Base-by-base conservation (phyloP, 2,797 vertebrate genomes). In the Pseudomugil tenellus region DNA sequence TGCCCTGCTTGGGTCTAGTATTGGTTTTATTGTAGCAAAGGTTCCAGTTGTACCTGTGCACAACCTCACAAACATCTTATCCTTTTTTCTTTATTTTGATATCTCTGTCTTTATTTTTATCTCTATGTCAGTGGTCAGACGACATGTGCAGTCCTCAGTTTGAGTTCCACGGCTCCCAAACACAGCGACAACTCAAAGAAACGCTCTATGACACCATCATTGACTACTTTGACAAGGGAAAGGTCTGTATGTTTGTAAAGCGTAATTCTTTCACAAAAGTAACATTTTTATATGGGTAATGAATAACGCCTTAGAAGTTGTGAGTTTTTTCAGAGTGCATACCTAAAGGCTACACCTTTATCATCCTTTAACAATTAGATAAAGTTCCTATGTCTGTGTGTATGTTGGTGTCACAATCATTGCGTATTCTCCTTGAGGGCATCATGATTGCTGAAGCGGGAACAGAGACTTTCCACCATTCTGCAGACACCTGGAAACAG, bases 221-320 rank as follows among this genome's bases (percentile, higher is more conserved):
- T 77, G 95, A 96, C 74, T 98, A 99, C 92, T 99, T 99, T 64
- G 97, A 99, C 93, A 97, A 98, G 93, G 98, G 98, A 88, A 99
- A 99, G 96, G 98, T 99, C 48, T 67, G 87, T 49, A 29, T 52
- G 3, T 0, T 63, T 62, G 66, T 14, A 2, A 43, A n/a, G 6
- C 52, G 0, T 0, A 13, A 26, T 21, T 8, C 10, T 26, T n/a
- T 52, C 37, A 21, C 2, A 52, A 6, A 12, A 28, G 8, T 17
- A 8, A 0, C 17, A 13, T 29, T 21, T n/a, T 67, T 52, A 17
- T 51, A 21, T 35, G 21, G 57, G n/a, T 17, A 5, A 10, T 59
- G 23, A 65, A 21, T 43, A 23, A 29, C 0, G 2, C 16, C 53
- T 14, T 8, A 32, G 16, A 48, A 49, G 0, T 2, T 1, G n/a